phyloP scores from a whole-genome alignment of 2,888 invertebrate genomes.

The Theretra japonica region DNA sequence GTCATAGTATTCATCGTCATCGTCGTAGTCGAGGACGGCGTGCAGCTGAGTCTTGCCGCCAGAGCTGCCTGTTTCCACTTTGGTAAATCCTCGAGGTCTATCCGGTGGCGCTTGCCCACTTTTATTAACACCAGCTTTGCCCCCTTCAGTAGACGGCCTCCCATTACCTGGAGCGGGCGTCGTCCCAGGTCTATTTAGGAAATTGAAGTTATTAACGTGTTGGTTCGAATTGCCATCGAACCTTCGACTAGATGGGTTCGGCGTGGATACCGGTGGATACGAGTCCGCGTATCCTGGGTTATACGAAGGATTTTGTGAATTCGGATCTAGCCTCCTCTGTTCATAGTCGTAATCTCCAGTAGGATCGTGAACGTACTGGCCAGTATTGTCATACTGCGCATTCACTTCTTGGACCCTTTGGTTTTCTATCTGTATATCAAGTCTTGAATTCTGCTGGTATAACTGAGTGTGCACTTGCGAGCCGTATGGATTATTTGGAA shows the following conservation, averaged over 20 bases:
- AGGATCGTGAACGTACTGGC: constrained; percentile 78
- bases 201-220: constrained; percentile 72
- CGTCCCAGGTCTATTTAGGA: constrained; percentile 58
- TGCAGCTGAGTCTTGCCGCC: constrained; percentile 88
- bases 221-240: constrained; percentile 68
- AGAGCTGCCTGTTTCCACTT: constrained; percentile 84
- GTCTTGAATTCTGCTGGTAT: constrained; percentile 73
- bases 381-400: constrained; percentile 70
- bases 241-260: constrained; percentile 75
- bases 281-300: constrained; percentile 74
- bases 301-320: constrained; percentile 57
- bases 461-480: constrained; percentile 70
- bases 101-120: constrained; percentile 73
- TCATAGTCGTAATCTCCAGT: constrained; percentile 80
- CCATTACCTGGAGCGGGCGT: constrained; percentile 56
- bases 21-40: constrained; percentile 88
- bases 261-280: constrained; percentile 66
- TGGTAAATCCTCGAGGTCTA: constrained; percentile 87
- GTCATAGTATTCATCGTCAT: constrained; percentile 86
- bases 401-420: constrained; percentile 73
- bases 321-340: constrained; percentile 66
- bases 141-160: constrained; percentile 62
- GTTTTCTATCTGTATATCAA: constrained; percentile 71
- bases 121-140: constrained; percentile 80
- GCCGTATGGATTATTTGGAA: constrained; percentile 72